A percentile compares a stretch with the other conserved stretches of the same genome.
phyloP scores from a whole-genome alignment of 1,140 invertebrate species.

The Bombus balteatus region DNA sequence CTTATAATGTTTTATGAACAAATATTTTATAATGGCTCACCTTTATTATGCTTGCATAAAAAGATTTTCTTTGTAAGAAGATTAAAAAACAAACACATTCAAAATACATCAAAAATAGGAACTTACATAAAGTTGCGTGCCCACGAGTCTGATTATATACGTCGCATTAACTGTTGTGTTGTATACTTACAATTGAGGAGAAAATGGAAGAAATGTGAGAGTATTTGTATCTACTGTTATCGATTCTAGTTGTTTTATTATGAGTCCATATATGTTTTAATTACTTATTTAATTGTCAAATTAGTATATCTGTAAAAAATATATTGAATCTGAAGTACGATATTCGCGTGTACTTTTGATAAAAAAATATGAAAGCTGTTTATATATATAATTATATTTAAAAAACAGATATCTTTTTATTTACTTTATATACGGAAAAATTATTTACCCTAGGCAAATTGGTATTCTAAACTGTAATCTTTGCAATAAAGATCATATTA shows the following conservation, averaged over 20 bases:
- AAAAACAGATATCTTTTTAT: no score
- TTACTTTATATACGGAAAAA: no score
- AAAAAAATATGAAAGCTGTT: no score
- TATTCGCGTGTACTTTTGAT: not conserved
- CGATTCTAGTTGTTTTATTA: not conserved
- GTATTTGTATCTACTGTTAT: no score
- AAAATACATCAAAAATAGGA: not conserved
- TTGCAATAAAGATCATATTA: no score
- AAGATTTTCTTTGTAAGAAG: not conserved
- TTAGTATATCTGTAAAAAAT: not conserved
- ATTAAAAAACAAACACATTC: not conserved
- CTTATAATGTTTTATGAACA: not conserved
- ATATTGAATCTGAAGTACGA: not conserved
- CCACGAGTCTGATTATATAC: not conserved
- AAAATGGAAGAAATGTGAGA: not conserved
- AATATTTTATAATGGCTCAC: not conserved
- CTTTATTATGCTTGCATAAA: not conserved
- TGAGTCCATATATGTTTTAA: not conserved
- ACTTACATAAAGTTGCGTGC: slow-evolving; percentile 2
- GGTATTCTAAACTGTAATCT: no score
- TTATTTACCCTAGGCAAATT: no score
- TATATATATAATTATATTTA: no score
- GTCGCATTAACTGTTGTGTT: no score
- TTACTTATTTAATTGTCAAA: not conserved
- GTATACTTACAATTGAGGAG: not conserved